Percentiles rank a stretch among this genome's conserved stretches.
Evolutionary conservation across 2,797 vertebrate species (phyloP).

Genomic region (Silurus aristotelis): DNA sequence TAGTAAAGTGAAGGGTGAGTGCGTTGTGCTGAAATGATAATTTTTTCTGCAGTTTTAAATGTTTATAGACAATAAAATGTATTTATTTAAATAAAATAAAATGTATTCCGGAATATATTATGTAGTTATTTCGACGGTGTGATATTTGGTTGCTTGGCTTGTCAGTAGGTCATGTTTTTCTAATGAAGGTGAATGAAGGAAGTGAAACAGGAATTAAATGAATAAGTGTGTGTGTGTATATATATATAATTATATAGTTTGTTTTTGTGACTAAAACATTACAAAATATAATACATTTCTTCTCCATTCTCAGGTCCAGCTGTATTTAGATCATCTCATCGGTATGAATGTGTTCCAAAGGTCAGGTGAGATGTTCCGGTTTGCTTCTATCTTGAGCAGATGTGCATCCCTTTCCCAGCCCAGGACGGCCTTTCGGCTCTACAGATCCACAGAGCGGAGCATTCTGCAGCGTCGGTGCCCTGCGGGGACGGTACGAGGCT

Average conservation of each 20-base stretch:
- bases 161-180: neutral
- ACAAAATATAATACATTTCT: too few relatives aligned
- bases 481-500: neutral
- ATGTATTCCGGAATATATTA: neutral
- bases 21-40: neutral
- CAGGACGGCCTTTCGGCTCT: neutral
- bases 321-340: neutral
- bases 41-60: neutral
- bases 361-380: conserved; percentile 58
- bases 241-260: too few relatives aligned
- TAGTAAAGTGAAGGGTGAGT: conserved; percentile 1
- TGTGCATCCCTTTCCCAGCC: conserved; percentile 15
- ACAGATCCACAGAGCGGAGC: neutral
- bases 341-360: conserved; percentile 58
- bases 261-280: neutral
- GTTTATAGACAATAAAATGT: neutral
- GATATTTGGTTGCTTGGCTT: neutral
- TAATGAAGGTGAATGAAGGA: neutral
- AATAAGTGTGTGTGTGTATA: neutral
- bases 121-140: too few relatives aligned
- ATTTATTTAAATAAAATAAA: neutral
- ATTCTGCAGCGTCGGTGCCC: neutral
- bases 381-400: conserved; percentile 52
- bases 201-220: neutral
- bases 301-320: neutral